A percentile compares a stretch with the other conserved stretches of the same genome.
Evolutionary conservation across 2,113 vertebrate species (phyloP).

Genomic region (Calypte anna): DNA sequence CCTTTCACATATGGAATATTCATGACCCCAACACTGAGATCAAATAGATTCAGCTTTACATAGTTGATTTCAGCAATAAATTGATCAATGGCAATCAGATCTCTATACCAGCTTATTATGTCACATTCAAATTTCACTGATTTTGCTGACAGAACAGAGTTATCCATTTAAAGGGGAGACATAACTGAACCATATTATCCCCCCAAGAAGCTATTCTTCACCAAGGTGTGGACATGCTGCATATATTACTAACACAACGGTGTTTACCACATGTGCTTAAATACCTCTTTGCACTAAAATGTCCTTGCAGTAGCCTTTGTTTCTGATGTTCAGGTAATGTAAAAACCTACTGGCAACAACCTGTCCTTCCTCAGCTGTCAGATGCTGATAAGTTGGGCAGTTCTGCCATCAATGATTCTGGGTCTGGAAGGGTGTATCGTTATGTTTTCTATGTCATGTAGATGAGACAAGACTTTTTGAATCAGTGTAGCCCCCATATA

Average conservation of each 20-base stretch:
- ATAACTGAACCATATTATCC: neutral
- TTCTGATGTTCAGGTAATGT: neutral
- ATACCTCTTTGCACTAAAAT: neutral
- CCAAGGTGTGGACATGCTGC: neutral
- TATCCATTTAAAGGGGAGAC: neutral
- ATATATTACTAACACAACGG: neutral
- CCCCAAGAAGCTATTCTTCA: neutral
- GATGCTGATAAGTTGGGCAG: neutral
- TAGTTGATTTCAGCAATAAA: slow-evolving; percentile 29
- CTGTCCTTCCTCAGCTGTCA: neutral
- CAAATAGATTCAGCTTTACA: neutral
- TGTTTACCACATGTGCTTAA: neutral
- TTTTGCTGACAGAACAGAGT: neutral
- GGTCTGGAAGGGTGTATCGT: neutral
- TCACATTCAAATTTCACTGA: slow-evolving; percentile 16
- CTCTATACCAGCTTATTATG: neutral
- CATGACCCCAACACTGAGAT: neutral
- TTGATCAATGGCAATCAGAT: slow-evolving; percentile 49
- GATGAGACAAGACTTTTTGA: slow-evolving; percentile 27
- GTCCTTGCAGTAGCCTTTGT: neutral
- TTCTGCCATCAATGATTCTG: neutral
- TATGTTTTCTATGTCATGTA: neutral
- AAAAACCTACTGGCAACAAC: neutral
- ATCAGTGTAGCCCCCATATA: neutral
- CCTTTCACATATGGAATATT: neutral